Base-by-base conservation (phyloP, 2,888 invertebrate species). In the Lepeophtheirus nordmannii region DNA sequence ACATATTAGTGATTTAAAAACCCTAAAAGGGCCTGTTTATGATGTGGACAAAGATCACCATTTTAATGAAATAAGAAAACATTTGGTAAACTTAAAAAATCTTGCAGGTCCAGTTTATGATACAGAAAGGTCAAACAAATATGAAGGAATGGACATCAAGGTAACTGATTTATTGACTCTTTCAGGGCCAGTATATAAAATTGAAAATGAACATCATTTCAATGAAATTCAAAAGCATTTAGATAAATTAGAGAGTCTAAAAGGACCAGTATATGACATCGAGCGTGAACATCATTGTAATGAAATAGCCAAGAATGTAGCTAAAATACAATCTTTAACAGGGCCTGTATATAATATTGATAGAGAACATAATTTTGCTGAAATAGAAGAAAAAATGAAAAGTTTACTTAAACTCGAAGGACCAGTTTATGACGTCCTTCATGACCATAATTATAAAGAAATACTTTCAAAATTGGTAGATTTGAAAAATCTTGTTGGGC, bases 151-250 rank as follows among this genome's bases (percentile, higher is more conserved):
- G n/a, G 39, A 61, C 5, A 11, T 22, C 30, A 61, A 61, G 38
- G n/a, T 8, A 12, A 61, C 38, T 22, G 61, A 61, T 14, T 37
- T 61, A 7, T 30, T 7, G 3, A 37, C 61, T n/a, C 61, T 64
- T 10, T 23, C 23, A 20, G 64, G 56, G 8, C 64, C 64, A 20
- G 56, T 64, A n/a, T 66, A 60, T 40, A 40, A 66, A 23, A 60
- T 66, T 5, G 66, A 64, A 12, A 14, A 63, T 63, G 63, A 22
- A 46, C 63, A 63, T 56, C 46, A 63, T 53, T 63, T 63, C 30
- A 53, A 56, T 22, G 63, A 37, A 9, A 63, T 63, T 5, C 53
- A 37, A 22, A 38, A 63, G 10, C 63, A 60, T n/a, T 46, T 46
- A 8, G 53, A 46, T 14, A 17, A 5, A 46, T 46, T 46, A 17